A percentile compares a stretch with the other conserved stretches of the same genome.
phyloP scores from a whole-genome alignment of 2,797 vertebrate species.

The Pangasius mekongensis region DNA sequence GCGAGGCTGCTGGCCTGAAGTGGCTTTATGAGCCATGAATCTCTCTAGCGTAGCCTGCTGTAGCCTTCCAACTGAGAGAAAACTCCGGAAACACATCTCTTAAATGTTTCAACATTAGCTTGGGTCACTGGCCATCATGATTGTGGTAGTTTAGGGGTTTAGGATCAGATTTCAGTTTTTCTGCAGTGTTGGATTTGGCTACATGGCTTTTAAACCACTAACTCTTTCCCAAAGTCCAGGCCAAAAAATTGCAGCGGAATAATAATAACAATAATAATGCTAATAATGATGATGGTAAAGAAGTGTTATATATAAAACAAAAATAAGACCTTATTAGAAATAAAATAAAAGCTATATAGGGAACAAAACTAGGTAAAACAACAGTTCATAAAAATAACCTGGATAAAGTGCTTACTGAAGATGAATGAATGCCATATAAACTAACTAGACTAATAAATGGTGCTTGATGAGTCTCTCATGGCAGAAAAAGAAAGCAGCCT shows the following conservation, averaged over 20 bases:
- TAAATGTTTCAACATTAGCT: constrained; percentile 13
- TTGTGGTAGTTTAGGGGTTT: neutral
- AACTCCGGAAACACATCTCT: constrained; percentile 5
- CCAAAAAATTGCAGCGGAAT: neutral
- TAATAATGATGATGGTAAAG: neutral
- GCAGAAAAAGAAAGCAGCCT: neutral
- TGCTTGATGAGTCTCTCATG: neutral
- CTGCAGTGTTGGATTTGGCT: neutral
- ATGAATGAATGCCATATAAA: neutral
- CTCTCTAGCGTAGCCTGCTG: neutral
- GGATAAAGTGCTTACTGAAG: neutral
- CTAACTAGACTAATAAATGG: neutral
- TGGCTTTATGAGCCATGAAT: constrained; percentile 3
- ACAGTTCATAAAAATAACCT: neutral
- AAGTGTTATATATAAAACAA: neutral
- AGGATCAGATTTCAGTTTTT: constrained; percentile 16
- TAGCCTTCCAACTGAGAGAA: neutral
- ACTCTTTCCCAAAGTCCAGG: neutral
- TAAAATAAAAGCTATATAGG: neutral
- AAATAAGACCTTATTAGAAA: neutral
- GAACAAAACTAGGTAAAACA: neutral
- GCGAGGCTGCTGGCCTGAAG: constrained; percentile 14
- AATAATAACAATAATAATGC: neutral
- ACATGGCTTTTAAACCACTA: neutral
- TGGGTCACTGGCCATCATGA: neutral